Percentiles rank a stretch among this genome's conserved stretches.
Evolutionary conservation across 2,113 vertebrate genomes (phyloP).

Genomic region (Xyrauchen texanus): DNA sequence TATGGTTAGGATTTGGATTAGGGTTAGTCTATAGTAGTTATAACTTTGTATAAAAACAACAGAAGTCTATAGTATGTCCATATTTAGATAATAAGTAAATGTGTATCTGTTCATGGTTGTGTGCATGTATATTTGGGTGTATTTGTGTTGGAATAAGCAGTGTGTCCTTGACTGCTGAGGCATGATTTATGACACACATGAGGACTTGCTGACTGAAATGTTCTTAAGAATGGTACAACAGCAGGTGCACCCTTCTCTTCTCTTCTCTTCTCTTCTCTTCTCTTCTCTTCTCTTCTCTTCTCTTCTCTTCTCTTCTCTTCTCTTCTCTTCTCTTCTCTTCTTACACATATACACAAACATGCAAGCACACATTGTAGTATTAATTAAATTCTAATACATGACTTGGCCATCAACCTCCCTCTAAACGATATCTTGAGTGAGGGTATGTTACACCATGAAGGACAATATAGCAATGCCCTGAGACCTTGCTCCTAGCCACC

Average conservation of each 20-base stretch:
- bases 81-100: too few species aligned
- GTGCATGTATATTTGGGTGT: constrained; percentile 17
- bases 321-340: too few species aligned
- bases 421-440: background rate
- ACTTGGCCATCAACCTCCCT: constrained; percentile 15
- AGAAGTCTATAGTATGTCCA: too few species aligned
- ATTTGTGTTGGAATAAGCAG: background rate
- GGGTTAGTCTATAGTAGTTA: too few species aligned
- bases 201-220: constrained; percentile 58
- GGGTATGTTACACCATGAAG: constrained; percentile 46
- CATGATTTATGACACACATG: constrained; percentile 59
- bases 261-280: too few species aligned
- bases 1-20: too few species aligned
- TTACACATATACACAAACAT: background rate
- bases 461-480: constrained; percentile 63
- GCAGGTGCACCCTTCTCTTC: constrained; percentile 1
- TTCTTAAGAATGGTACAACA: constrained; percentile 49
- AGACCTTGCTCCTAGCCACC: constrained; percentile 37
- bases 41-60: too few species aligned
- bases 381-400: too few species aligned
- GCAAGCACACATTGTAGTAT: too few species aligned
- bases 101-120: background rate
- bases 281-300: too few species aligned
- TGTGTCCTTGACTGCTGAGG: constrained; percentile 27
- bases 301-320: too few species aligned